phyloP scores from a whole-genome alignment of 2,113 vertebrate species.

The Burhinus bistriatus region DNA sequence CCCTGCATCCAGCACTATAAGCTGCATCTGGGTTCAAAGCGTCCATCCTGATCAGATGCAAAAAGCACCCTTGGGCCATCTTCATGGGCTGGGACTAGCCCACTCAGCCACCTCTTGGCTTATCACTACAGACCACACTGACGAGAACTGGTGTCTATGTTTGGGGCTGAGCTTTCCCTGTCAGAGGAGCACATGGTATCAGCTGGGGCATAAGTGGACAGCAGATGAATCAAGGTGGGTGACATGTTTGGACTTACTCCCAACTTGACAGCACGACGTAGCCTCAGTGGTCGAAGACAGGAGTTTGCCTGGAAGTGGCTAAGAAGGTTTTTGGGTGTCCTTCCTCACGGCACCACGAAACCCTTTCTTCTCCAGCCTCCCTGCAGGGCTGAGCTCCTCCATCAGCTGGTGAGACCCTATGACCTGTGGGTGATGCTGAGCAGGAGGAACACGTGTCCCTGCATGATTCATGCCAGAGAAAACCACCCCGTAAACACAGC shows the following conservation, averaged over 20 bases:
- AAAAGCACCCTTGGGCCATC: neutral
- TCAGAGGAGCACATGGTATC: neutral
- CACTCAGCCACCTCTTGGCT: no score
- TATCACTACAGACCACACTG: neutral
- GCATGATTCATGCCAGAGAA: neutral
- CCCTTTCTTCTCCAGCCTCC: neutral
- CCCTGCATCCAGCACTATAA: neutral
- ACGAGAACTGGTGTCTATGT: neutral
- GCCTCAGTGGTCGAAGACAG: neutral
- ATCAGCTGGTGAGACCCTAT: neutral
- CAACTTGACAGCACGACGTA: neutral
- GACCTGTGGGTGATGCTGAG: neutral
- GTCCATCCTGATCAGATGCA: neutral
- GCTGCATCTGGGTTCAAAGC: neutral
- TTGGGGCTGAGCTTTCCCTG: neutral
- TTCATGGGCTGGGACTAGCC: neutral
- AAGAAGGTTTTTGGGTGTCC: neutral
- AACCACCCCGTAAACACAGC: neutral
- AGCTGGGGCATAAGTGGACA: neutral
- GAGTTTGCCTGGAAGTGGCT: neutral
- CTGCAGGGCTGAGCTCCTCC: neutral
- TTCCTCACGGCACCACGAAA: neutral
- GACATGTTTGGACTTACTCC: neutral
- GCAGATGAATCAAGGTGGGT: neutral
- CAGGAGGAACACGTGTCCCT: neutral